Evolutionary conservation across 1,140 invertebrate genomes (phyloP), one percentile per base, ranked within the genome.

Genomic region (Scaptomyza hsui): DNA sequence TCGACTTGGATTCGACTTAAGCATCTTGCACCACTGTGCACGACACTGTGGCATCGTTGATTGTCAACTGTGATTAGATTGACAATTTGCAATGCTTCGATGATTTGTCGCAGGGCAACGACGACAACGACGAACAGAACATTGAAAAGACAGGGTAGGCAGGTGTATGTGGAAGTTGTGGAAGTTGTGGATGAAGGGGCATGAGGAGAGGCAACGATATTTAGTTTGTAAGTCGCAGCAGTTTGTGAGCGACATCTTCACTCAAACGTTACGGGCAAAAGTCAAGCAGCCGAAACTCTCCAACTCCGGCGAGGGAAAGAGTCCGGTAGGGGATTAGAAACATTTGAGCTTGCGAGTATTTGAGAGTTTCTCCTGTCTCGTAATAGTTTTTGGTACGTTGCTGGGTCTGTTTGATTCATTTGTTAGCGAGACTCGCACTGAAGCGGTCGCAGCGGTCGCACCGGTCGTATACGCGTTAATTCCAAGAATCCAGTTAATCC

Each of bases 71-170:
- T 75, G 89, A 90, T 90, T 90, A 89, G 89, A 90, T 90, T 73
- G 75, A 56, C 72, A 80, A 90, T 90, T 90, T 80, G 73, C 72
- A 74, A 86, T 78, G 89, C 49, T 81, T 90, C 83, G 89, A 86
- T 90, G 83, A 70, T 68, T 55, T 79, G 76, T 89, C 80, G 78
- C 56, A 76, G 62, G 71, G 80, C 69, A 64, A 67, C 35, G 9
- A 32, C 47, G 5, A 37, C 44, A n/a, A 19, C 44, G 5, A 12
- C 45, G 10, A 12, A 12, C 61, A 82, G 78, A 83, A 78, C 75
- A 41, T 77, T 81, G 70, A 60, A n/a, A n/a, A 41, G 32, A 37
- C 4, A 12, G 32, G 4, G n/a, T 4, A 37, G 10, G 12, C 64
- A 47, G 63, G 39, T 45, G 35, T 47, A 13, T 7, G 13, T 3